Evolutionary conservation across 1,140 invertebrate genomes (phyloP).

Genomic region (Phymastichus coffea): DNA sequence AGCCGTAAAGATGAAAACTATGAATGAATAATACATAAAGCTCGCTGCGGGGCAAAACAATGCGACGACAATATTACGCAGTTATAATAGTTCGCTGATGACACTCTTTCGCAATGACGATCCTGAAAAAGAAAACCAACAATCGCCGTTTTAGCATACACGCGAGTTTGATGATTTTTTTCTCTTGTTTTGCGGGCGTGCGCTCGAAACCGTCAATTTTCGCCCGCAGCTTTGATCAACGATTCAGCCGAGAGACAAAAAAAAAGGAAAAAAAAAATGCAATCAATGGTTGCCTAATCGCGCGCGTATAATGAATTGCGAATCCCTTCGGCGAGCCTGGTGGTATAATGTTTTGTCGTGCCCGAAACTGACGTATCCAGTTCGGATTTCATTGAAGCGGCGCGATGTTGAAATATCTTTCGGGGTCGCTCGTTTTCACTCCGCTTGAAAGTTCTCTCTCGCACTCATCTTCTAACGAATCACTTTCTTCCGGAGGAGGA

Average conservation of each 20-base stretch:
- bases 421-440: constrained; percentile 4
- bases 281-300: too few relatives aligned
- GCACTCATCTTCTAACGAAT: not conserved
- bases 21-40: not conserved
- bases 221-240: not conserved
- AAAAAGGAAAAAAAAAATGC: too few relatives aligned
- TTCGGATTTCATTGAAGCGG: not conserved
- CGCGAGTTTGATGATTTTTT: not conserved
- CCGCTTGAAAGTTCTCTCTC: constrained; percentile 8
- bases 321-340: too few relatives aligned
- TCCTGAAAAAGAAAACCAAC: too few relatives aligned
- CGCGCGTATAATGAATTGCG: constrained; percentile 2
- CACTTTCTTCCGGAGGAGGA: constrained; percentile 12
- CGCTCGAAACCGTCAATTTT: not conserved
- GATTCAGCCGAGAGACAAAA: too few relatives aligned
- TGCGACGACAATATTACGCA: not conserved
- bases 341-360: not conserved
- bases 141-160: not conserved
- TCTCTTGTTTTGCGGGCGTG: not conserved
- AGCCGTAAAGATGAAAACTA: not conserved
- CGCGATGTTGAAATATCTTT: constrained; percentile 9
- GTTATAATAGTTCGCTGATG: not conserved
- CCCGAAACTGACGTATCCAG: not conserved
- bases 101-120: constrained; percentile 9
- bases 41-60: not conserved